Conservation (phyloP, 2,113 vertebrate genomes). For the Passer domesticus region DNA sequence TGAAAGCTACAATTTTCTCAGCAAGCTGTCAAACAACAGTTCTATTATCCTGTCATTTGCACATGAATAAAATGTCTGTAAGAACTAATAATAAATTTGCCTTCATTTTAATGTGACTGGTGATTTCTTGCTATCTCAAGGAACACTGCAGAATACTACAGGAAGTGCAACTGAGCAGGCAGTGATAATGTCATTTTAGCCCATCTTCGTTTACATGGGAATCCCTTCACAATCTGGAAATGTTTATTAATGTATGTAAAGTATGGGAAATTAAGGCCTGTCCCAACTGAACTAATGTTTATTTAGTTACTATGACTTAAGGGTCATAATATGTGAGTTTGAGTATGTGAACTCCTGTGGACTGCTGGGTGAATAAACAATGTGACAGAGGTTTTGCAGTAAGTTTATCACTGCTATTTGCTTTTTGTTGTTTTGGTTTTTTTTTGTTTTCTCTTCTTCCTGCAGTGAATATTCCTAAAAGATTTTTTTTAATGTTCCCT, state of each 20-base stretch:
- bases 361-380: not conserved
- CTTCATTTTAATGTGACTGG: slow-evolving; percentile 24
- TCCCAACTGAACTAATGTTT: not conserved
- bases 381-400: not conserved
- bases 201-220: not conserved
- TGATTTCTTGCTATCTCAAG: slow-evolving; percentile 6
- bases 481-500: not conserved
- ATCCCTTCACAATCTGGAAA: not conserved
- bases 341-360: not conserved
- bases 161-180: not conserved
- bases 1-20: slow-evolving; percentile 66
- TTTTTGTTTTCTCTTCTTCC: not conserved
- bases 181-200: not conserved
- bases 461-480: not conserved
- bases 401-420: not conserved
- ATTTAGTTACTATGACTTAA: not conserved
- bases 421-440: not conserved
- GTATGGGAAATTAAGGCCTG: not conserved
- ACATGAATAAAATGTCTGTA: slow-evolving; percentile 62
- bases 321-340: not conserved
- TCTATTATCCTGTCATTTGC: slow-evolving; percentile 61
- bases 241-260: not conserved
- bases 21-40: slow-evolving; percentile 62
- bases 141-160: not conserved
- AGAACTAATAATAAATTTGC: slow-evolving; percentile 56